Evolutionary conservation across 92 coral and sea anemone species (phyloP).

Genomic region (Siderastrea siderea): DNA sequence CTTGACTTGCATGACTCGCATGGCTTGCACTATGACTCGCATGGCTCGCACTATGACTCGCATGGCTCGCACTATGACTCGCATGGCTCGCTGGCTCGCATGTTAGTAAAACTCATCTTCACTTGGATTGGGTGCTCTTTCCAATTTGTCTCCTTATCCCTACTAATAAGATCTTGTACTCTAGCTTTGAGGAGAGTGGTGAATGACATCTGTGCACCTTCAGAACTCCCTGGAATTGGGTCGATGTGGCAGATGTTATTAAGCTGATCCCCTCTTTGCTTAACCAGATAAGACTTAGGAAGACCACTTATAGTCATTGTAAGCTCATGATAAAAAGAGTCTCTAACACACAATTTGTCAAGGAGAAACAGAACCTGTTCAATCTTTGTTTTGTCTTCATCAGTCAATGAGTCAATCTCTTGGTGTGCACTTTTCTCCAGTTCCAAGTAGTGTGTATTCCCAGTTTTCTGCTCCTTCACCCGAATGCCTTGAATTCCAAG

Average conservation of each 20-base stretch:
- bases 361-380: slow-evolving; percentile 63
- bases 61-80: too few relatives aligned
- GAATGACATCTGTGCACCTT: not conserved
- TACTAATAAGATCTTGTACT: not conserved
- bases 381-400: slow-evolving; percentile 44
- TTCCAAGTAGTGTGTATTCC: not conserved
- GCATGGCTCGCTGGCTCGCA: too few relatives aligned
- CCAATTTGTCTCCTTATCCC: not conserved
- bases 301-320: slow-evolving; percentile 58
- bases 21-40: too few relatives aligned
- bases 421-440: not conserved
- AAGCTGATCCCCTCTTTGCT: slow-evolving; percentile 64
- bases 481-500: not conserved
- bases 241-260: slow-evolving; percentile 27
- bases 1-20: too few relatives aligned
- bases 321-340: slow-evolving; percentile 65
- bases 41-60: too few relatives aligned
- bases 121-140: not conserved
- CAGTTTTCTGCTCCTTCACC: slow-evolving; percentile 3
- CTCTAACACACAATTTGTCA: slow-evolving; percentile 63
- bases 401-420: not conserved
- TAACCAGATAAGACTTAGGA: slow-evolving; percentile 62
- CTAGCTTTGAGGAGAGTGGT: not conserved
- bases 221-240: not conserved
- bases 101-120: too few relatives aligned